Evolutionary conservation across 2,888 invertebrate species (phyloP).

Genomic region (Drosophila subquinaria): DNA sequence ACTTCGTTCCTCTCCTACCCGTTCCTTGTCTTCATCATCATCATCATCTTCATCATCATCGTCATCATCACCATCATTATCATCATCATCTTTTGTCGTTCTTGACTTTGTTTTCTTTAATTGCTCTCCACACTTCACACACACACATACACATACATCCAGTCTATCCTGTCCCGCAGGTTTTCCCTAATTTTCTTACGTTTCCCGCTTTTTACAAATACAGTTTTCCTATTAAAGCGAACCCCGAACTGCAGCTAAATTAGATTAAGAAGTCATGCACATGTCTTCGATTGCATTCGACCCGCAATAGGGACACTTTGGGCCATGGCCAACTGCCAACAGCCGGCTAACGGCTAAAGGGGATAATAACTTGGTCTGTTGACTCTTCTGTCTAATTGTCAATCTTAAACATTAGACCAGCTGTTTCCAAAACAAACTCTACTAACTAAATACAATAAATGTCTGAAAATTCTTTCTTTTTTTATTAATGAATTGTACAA

Average conservation of each 20-base stretch:
- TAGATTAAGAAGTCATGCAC: slow-evolving; percentile 80
- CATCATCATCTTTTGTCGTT: slow-evolving; percentile 27
- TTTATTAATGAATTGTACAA: neutral
- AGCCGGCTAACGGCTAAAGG: neutral
- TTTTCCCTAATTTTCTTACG: slow-evolving; percentile 66
- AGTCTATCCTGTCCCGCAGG: slow-evolving; percentile 66
- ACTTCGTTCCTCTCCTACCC: slow-evolving; percentile 41
- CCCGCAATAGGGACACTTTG: slow-evolving; percentile 43
- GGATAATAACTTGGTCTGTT: neutral
- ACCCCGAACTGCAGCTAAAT: slow-evolving; percentile 60
- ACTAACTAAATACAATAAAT: neutral
- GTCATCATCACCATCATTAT: slow-evolving; percentile 16
- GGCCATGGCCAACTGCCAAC: slow-evolving; percentile 30
- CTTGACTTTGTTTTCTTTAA: slow-evolving; percentile 61
- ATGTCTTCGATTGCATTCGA: slow-evolving; percentile 56
- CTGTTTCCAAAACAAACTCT: slow-evolving; percentile 11
- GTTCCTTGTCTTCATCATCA: slow-evolving; percentile 19
- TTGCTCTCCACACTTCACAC: slow-evolving; percentile 50
- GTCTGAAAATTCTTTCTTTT: neutral
- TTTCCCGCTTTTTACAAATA: slow-evolving; percentile 23
- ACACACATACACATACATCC: slow-evolving; percentile 12
- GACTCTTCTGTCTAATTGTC: slow-evolving; percentile 15
- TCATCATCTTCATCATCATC: slow-evolving; percentile 21
- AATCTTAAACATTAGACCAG: slow-evolving; percentile 14
- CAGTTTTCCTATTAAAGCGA: slow-evolving; percentile 57